Base-by-base conservation (phyloP, 2,113 vertebrate genomes). In the Anser cygnoides region DNA sequence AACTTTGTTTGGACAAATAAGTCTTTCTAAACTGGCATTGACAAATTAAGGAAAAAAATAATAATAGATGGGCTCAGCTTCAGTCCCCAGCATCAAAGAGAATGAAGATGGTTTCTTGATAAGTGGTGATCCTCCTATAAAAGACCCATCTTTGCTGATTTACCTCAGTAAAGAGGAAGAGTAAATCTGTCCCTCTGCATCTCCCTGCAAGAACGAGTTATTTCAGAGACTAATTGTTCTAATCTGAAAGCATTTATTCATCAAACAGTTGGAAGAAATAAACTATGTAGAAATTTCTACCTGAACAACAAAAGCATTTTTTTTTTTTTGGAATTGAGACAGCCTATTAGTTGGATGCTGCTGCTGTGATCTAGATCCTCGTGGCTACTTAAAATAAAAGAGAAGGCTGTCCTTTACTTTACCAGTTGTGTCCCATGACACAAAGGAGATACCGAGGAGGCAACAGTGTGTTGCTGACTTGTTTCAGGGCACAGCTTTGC, bases 251-350 rank as follows among this genome's bases (percentile, higher is more conserved):
- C 59, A 94, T 97, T 97, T 97, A 84, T 89, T 97, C 79, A 96
- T 84, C 78, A 72, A 97, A 92, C 44, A 96, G 50, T 81, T 95
- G 82, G 95, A 97, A 95, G 70, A 96, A 97, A 96, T 96, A 96
- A 49, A 19, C 4, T 22, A 49, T 2, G 0, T 16, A 79, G 77
- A 88, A 68, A 93, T 95, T 98, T 94, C 90, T 97, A 90, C 93
- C 92, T 97, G 90, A 77, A 93, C 89, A 97, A 98, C 97, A 89
- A 92, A 70, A 97, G 74, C 61, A 8, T 23, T 98, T 97, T 96
- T 87, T 95, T 22, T 22, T 98, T 97, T 95, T 87, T 68, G 75
- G 35, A 63, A 84, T 68, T 91, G 89, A 89, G 83, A 84, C 87
- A 93, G 76, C 65, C 50, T 84, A 28, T 80, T 91, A 84, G 88